A percentile compares a stretch with the other conserved stretches of the same genome.
phyloP scores from a whole-genome alignment of 1,140 invertebrate genomes.

The Drosophila repletoides region DNA sequence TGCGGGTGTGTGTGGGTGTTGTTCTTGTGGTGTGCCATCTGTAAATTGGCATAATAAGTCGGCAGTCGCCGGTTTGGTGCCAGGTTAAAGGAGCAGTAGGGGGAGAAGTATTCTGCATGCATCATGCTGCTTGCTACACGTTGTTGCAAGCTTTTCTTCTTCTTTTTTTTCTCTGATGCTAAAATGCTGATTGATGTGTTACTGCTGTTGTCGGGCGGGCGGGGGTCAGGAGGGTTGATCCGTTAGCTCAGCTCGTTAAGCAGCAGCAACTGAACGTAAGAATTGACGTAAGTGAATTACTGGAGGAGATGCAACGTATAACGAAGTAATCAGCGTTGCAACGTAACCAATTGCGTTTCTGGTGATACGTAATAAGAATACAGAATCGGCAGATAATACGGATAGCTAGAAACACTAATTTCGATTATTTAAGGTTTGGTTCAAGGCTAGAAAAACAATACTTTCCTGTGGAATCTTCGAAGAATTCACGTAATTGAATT shows the following conservation, averaged over 20 bases:
- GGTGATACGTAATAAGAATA: no score
- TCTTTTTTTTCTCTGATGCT: neutral
- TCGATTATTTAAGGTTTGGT: no score
- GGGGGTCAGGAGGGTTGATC: neutral
- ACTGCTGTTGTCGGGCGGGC: neutral
- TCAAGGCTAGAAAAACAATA: no score
- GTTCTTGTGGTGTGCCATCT: conserved; percentile 23
- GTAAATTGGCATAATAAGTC: conserved; percentile 67
- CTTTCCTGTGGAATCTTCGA: no score
- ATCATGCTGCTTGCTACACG: conserved; percentile 9
- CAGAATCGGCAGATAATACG: no score
- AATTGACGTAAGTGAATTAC: conserved; percentile 31
- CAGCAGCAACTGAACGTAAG: conserved; percentile 25
- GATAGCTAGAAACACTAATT: no score
- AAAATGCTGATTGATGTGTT: conserved; percentile 25
- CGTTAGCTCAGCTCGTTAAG: conserved; percentile 3
- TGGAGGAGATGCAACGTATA: neutral
- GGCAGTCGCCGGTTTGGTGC: conserved; percentile 22
- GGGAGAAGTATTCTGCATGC: conserved; percentile 2
- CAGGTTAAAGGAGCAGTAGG: conserved; percentile 12
- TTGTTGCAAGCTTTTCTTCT: neutral
- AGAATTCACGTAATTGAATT: no score
- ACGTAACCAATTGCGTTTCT: no score
- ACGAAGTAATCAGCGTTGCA: neutral
- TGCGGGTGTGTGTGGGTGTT: conserved; percentile 3